These are phyloP conservation scores for Platycheirus albimanus DNA, from an alignment of 2,888 invertebrate species.

Conservation along the genomic window DNA sequence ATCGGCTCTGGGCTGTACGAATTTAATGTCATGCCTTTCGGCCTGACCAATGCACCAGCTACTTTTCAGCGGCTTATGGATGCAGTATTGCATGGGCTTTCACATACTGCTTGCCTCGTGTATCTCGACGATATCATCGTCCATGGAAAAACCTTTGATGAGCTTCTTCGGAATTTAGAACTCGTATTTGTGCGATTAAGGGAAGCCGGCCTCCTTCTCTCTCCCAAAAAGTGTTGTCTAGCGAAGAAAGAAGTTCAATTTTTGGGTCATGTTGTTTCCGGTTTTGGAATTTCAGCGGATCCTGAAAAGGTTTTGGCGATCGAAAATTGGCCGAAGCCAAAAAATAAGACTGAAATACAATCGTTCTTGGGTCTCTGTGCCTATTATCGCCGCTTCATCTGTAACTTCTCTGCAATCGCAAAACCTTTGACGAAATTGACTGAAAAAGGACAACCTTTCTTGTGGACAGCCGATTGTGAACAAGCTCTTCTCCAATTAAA, in stretches of 20 bases:
- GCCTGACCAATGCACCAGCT: too few species aligned
- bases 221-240: slow-evolving; percentile 8
- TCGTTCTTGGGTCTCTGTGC: slow-evolving; percentile 19
- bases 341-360: background rate
- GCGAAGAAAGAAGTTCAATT: slow-evolving; percentile 1
- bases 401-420: background rate
- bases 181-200: too few species aligned
- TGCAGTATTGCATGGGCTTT: too few species aligned
- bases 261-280: slow-evolving; percentile 16
- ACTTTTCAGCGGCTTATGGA: too few species aligned
- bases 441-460: background rate
- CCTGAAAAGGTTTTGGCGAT: slow-evolving; percentile 21
- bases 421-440: background rate
- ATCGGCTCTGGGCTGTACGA: too few species aligned
- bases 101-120: too few species aligned
- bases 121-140: too few species aligned
- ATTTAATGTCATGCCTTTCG: too few species aligned
- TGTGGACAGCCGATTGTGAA: background rate
- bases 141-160: too few species aligned
- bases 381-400: slow-evolving; percentile 20
- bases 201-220: slow-evolving; percentile 46
- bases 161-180: too few species aligned
- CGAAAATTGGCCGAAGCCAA: background rate
- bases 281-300: background rate
- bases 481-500: slow-evolving; percentile 7